Evolutionary conservation across 2,113 vertebrate species (phyloP), one percentile per base, ranked within the genome.

Genomic region (Clarias batrachus): DNA sequence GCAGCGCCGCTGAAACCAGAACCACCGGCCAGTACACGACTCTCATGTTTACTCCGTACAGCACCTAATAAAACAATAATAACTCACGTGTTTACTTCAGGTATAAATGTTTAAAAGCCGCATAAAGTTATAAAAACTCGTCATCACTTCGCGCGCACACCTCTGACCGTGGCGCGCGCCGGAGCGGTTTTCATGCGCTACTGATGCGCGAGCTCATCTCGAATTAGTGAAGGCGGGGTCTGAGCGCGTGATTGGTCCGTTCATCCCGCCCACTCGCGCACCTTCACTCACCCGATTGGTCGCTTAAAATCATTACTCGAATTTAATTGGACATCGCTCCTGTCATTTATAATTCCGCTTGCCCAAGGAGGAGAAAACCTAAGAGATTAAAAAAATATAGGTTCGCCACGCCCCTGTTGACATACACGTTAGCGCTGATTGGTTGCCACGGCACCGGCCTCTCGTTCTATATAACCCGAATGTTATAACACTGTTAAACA

Each of bases 31-130:
- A 89, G 62, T 88, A 85, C 68, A 86, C 74, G 48, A 88, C 88
- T 90, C 90, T 90, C 95, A 95, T 95, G 66, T 71, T 94, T 65
- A 76, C 80, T 56, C 27, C 17, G 27, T 56, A 82, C 48, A 21
- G 52, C n/a, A 54, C 6, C 23, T 9, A 63, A 7, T 6, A 48
- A 48, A 48, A 48, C 0, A 48, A 48, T 48, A 1, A 48, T 48
- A 1, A 65, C 23, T 41, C 0, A n/a, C 17, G 3, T 2, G 7
- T 63, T 85, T 60, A 63, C n/a, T 76, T 37, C 17, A 59, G 41
- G 21, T 17, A 17, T 54, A 5, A 48, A 48, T 21, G 25, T 33
- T 70, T 57, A 37, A 59, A 73, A 56, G 33, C 10, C 21, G 17
- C 6, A 21, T 3, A 41, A 73, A 41, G n/a, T 57, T 11, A 3